A percentile compares a stretch with the other conserved stretches of the same genome.
phyloP scores from a whole-genome alignment of 2,797 vertebrate species.

The Anas georgica region DNA sequence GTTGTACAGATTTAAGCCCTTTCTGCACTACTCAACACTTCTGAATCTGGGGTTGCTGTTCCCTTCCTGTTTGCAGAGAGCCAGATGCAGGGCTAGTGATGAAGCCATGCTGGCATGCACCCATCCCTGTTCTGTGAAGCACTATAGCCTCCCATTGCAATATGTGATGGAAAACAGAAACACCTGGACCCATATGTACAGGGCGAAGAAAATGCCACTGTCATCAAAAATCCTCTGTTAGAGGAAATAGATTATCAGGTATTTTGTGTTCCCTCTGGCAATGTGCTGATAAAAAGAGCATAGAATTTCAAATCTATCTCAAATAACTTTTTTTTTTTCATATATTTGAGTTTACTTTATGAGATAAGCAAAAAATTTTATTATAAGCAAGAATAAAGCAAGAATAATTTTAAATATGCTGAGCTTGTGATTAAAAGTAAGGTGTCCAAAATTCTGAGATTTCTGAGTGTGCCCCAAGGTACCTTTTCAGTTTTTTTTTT shows the following conservation, averaged over 20 bases:
- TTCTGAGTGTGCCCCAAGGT: not conserved
- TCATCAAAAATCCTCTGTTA: not conserved
- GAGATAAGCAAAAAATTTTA: not conserved
- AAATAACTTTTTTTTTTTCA: not conserved
- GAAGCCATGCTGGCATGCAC: not conserved
- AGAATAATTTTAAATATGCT: not conserved
- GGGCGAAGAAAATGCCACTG: not conserved
- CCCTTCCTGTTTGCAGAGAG: not conserved
- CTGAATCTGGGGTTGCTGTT: not conserved
- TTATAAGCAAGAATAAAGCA: not conserved
- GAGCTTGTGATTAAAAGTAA: not conserved
- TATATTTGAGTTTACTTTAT: not conserved
- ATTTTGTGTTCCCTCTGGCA: not conserved
- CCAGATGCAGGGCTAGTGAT: not conserved
- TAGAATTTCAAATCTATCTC: not conserved
- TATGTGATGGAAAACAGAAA: not conserved
- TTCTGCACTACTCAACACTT: not conserved
- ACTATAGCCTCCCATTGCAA: not conserved
- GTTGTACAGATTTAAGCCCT: not conserved
- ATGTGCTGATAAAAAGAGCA: not conserved
- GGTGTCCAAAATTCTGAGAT: not conserved
- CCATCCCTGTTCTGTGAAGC: accelerated
- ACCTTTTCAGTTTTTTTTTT: not conserved
- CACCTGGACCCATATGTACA: not conserved
- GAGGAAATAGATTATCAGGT: not conserved